These are phyloP conservation scores for Brachionus calyciflorus DNA, from an alignment of 1,140 invertebrate species.

Conservation along the genomic window DNA sequence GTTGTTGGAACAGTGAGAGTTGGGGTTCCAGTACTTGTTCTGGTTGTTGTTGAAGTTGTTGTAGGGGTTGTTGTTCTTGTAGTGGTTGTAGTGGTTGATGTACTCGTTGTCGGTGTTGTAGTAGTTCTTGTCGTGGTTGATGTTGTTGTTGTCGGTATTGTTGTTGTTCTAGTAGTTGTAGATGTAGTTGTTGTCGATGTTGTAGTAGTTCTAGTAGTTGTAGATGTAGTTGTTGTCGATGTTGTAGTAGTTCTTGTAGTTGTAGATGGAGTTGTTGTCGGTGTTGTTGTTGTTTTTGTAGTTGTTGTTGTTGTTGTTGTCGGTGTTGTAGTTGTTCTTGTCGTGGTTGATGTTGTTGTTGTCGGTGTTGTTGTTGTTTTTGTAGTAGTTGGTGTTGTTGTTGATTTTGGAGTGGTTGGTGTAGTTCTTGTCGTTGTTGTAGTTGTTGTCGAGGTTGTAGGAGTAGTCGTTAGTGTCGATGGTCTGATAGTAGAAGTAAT, in stretches of 20 bases:
- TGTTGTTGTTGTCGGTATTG: no score
- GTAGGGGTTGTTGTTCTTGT: no score
- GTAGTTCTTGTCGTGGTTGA: no score
- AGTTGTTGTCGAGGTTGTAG: constrained; percentile 53
- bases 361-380: constrained; percentile 53
- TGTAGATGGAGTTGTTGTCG: constrained; percentile 13
- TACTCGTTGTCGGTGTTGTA: no score
- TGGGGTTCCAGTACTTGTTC: no score
- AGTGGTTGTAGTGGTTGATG: no score
- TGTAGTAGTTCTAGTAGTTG: constrained; percentile 46
- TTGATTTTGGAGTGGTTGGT: no score
- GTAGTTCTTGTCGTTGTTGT: neutral
- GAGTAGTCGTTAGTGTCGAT: no score
- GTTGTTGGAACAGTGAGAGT: no score
- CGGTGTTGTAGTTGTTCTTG: constrained; percentile 60
- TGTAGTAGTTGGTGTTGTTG: constrained; percentile 51
- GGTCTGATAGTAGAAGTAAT: constrained; percentile 61
- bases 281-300: neutral
- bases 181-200: neutral
- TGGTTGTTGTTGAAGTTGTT: no score
- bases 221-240: constrained; percentile 43
- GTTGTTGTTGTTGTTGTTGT: constrained; percentile 55
- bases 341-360: constrained; percentile 55
- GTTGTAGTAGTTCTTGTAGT: neutral
- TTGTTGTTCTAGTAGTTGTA: no score